phyloP scores from a whole-genome alignment of 2,797 vertebrate genomes.

The Scolopax rusticola region DNA sequence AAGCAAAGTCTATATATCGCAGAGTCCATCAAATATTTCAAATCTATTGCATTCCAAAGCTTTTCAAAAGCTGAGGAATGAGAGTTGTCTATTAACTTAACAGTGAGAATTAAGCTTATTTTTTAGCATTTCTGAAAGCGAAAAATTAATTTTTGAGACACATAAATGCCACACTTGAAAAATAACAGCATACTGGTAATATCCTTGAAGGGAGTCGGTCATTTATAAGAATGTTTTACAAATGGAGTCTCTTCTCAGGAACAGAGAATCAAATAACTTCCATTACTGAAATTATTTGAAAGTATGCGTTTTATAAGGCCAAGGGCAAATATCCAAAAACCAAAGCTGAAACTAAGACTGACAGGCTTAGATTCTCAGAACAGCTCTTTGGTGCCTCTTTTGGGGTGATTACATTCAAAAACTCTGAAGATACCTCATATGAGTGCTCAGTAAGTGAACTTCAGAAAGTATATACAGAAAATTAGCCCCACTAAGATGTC shows the following conservation, averaged over 20 bases:
- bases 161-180: background rate
- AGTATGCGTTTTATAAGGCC: background rate
- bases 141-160: background rate
- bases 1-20: background rate
- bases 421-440: background rate
- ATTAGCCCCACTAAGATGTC: background rate
- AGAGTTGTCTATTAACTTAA: background rate
- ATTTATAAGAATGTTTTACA: background rate
- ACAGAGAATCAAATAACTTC: background rate
- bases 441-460: background rate
- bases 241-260: background rate
- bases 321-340: background rate
- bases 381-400: background rate
- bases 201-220: background rate
- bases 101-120: background rate
- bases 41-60: background rate
- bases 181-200: background rate
- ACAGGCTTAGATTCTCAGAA: background rate
- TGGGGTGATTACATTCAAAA: background rate
- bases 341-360: background rate
- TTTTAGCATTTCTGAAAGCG: conserved; percentile 11
- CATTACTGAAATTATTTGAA: conserved; percentile 11
- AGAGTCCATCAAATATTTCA: background rate
- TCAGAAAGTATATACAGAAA: background rate
- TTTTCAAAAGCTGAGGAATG: conserved; percentile 4